A percentile compares a stretch with the other conserved stretches of the same genome.
Conservation (phyloP, 2,113 vertebrate genomes). For the Rafetus swinhoei region DNA sequence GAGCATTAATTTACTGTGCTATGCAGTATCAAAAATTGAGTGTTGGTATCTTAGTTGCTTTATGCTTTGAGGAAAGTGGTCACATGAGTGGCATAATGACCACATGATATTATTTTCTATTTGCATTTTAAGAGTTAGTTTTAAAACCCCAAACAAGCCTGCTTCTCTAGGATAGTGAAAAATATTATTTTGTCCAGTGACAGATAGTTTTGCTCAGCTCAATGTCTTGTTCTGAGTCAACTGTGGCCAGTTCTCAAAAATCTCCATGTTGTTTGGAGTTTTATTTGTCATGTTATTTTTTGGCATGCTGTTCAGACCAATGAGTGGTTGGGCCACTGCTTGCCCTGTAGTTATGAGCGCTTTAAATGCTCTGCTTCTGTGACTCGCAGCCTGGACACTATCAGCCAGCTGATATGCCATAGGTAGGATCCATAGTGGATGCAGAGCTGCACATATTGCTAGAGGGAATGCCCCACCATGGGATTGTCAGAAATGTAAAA, state of each 20-base stretch:
- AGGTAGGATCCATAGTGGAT: background rate
- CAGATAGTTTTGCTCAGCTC: background rate
- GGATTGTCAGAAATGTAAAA: accelerated
- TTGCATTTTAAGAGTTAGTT: background rate
- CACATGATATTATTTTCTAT: background rate
- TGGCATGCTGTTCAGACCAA: background rate
- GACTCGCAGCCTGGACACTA: background rate
- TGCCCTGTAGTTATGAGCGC: background rate
- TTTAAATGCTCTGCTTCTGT: background rate
- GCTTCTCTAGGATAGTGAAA: background rate
- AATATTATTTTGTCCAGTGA: background rate
- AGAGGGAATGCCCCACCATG: background rate
- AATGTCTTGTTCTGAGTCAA: background rate
- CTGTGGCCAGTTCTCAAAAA: background rate
- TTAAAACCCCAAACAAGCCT: background rate
- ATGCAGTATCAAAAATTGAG: background rate
- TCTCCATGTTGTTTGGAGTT: background rate
- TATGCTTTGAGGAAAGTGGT: background rate
- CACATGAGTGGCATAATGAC: background rate
- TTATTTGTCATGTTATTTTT: background rate
- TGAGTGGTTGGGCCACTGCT: background rate
- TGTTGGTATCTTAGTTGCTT: background rate
- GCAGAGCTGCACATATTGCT: background rate
- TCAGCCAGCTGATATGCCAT: background rate
- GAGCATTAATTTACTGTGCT: background rate